Evolutionary conservation across 2,113 vertebrate genomes (phyloP).

Genomic region (Geococcyx californianus): DNA sequence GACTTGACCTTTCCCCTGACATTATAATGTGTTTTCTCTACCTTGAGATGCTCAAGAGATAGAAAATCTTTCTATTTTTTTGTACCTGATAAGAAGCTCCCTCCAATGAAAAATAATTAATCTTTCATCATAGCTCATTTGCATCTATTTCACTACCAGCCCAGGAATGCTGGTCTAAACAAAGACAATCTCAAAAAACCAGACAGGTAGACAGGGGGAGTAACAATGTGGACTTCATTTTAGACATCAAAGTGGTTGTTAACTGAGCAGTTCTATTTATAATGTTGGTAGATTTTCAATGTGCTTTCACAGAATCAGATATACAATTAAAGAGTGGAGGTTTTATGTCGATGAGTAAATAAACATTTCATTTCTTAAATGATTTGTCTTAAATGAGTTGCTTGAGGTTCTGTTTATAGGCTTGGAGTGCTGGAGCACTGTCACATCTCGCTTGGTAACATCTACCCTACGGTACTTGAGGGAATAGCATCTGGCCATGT

Average conservation of each 20-base stretch:
- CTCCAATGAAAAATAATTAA: conserved; percentile 45
- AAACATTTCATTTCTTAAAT: not conserved
- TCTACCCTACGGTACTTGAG: not conserved
- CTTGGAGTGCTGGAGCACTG: not conserved
- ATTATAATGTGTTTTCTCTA: not conserved
- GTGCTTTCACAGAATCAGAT: conserved; percentile 23
- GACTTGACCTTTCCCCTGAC: not conserved
- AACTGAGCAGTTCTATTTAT: conserved; percentile 35
- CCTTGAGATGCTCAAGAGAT: not conserved
- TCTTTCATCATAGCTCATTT: conserved; percentile 60
- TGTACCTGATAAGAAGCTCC: not conserved
- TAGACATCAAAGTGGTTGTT: conserved; percentile 37
- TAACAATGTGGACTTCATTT: conserved; percentile 34
- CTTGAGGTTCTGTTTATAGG: conserved; percentile 35
- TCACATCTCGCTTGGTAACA: not conserved
- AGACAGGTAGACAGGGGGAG: conserved; percentile 39
- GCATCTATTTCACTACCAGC: conserved; percentile 36
- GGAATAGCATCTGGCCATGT: not conserved
- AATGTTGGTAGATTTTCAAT: conserved; percentile 35
- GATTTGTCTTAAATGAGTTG: conserved; percentile 36
- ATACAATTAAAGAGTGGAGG: conserved; percentile 17
- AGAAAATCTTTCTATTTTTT: not conserved
- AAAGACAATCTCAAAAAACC: conserved; percentile 39
- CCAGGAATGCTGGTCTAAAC: conserved; percentile 49
- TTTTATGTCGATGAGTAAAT: not conserved